Percentiles rank a stretch among this genome's conserved stretches.
phyloP scores from a whole-genome alignment of 2,113 vertebrate genomes.

The Psittacula cyanocephala region DNA sequence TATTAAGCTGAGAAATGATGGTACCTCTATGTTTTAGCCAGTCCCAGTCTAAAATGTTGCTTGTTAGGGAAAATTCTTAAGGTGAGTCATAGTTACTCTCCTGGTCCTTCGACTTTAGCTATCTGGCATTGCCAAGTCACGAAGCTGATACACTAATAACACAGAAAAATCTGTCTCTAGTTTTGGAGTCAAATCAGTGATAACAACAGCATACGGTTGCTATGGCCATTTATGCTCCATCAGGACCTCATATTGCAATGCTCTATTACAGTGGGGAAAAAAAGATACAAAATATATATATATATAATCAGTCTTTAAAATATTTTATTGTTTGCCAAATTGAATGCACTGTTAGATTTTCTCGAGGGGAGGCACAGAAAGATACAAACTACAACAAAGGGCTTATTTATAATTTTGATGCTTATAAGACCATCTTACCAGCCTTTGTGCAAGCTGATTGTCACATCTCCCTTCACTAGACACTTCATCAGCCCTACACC shows the following conservation, averaged over 20 bases:
- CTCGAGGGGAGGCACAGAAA: neutral
- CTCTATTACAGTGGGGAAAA: neutral
- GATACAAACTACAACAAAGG: neutral
- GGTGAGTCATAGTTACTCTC: neutral
- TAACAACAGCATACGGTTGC: neutral
- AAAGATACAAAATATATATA: neutral
- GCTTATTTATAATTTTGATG: neutral
- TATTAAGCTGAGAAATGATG: neutral
- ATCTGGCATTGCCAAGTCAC: neutral
- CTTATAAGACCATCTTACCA: neutral
- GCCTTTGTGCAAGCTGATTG: neutral
- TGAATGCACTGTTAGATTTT: neutral
- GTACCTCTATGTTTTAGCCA: neutral
- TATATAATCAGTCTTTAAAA: neutral
- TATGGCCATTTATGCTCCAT: neutral
- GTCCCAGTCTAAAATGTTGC: neutral
- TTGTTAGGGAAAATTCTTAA: neutral
- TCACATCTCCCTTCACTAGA: neutral
- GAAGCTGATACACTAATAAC: neutral
- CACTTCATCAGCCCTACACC: neutral
- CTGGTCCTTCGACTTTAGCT: neutral
- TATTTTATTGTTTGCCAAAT: constrained; percentile 11
- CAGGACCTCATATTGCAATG: neutral
- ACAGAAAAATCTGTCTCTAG: neutral
- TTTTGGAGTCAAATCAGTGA: neutral